phyloP scores from a whole-genome alignment of 2,797 vertebrate genomes.

The Sebastes nivosus region DNA sequence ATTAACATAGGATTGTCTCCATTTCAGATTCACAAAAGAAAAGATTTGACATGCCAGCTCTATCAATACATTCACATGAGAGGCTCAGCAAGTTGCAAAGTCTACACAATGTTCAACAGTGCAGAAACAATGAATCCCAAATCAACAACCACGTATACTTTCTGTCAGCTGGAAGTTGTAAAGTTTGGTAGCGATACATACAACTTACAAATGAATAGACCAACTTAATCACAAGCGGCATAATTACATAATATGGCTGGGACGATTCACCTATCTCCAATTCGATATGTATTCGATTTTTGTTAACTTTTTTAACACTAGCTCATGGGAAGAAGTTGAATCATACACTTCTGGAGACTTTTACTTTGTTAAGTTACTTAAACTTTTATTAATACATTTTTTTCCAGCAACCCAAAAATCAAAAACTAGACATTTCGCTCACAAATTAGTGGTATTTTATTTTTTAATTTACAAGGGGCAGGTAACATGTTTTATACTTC shows the following conservation, averaged over 20 bases:
- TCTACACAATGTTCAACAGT: constrained; percentile 15
- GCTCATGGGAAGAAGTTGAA: too few relatives aligned
- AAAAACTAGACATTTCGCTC: too few relatives aligned
- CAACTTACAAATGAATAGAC: neutral
- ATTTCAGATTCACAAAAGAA: constrained; percentile 32
- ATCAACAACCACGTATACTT: neutral
- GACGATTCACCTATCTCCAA: too few relatives aligned
- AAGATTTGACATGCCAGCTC: constrained; percentile 41
- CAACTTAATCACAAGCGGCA: neutral
- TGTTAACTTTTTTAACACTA: too few relatives aligned
- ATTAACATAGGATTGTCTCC: constrained; percentile 19
- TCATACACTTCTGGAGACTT: too few relatives aligned
- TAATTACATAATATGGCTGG: neutral
- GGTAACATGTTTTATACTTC: too few relatives aligned
- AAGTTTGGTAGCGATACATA: constrained; percentile 7
- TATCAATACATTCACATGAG: constrained; percentile 39
- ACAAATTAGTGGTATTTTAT: too few relatives aligned
- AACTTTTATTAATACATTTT: too few relatives aligned
- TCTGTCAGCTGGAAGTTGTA: constrained; percentile 6
- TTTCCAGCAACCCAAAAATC: too few relatives aligned
- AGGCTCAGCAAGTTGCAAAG: constrained; percentile 1
- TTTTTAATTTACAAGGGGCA: too few relatives aligned
- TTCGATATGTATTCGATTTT: too few relatives aligned
- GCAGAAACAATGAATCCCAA: constrained; percentile 38
- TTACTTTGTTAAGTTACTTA: too few relatives aligned